Evolutionary conservation across 2,888 invertebrate species (phyloP).

Genomic region (Heliconius cydno): DNA sequence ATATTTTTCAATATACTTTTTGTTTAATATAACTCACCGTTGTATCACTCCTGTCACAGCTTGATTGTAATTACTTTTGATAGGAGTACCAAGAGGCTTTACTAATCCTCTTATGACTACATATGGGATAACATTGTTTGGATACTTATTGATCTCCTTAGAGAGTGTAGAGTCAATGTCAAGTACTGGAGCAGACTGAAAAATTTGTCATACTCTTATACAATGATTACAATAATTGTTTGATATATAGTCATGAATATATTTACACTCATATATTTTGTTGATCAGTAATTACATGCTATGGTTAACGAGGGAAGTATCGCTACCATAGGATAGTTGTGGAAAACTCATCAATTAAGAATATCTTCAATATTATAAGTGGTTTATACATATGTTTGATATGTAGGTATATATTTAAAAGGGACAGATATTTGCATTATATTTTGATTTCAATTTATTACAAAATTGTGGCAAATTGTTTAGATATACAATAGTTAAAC

Average conservation of each 20-base stretch:
- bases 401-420: background rate
- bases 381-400: too few relatives aligned
- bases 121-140: slow-evolving; percentile 87
- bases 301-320: too few relatives aligned
- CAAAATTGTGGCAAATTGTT: background rate
- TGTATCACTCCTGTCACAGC: slow-evolving; percentile 91
- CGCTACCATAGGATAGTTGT: too few relatives aligned
- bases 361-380: too few relatives aligned
- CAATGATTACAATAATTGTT: too few relatives aligned
- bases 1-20: background rate
- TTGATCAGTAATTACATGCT: too few relatives aligned
- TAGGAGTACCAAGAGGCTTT: slow-evolving; percentile 89
- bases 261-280: too few relatives aligned
- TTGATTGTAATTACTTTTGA: slow-evolving; percentile 88
- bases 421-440: background rate
- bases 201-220: slow-evolving; percentile 24
- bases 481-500: background rate
- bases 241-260: too few relatives aligned
- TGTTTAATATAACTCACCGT: slow-evolving; percentile 66
- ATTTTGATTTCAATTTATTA: background rate
- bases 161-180: slow-evolving; percentile 86
- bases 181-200: slow-evolving; percentile 87
- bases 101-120: slow-evolving; percentile 90
- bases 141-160: slow-evolving; percentile 84
- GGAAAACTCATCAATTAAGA: too few relatives aligned